A percentile compares a stretch with the other conserved stretches of the same genome.
phyloP scores from a whole-genome alignment of 2,888 invertebrate genomes.

The Bellardia pandia region DNA sequence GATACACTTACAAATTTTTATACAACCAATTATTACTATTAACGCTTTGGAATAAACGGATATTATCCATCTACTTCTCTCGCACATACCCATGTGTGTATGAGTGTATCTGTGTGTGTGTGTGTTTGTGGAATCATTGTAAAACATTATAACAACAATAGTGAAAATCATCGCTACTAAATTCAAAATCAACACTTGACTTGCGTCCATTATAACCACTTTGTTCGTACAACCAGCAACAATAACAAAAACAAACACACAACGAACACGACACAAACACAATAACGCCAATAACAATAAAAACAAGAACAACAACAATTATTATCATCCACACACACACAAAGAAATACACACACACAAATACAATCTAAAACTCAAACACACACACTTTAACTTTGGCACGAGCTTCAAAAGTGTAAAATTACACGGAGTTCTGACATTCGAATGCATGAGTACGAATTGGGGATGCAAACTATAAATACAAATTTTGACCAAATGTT shows the following conservation, averaged over 20 bases:
- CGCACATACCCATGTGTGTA: background rate
- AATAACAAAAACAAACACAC: slow-evolving; percentile 17
- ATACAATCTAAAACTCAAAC: background rate
- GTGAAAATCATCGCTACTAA: slow-evolving; percentile 69
- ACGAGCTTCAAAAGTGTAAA: slow-evolving; percentile 5
- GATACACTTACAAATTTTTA: slow-evolving; percentile 11
- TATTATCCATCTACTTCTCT: slow-evolving; percentile 9
- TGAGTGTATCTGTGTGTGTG: background rate
- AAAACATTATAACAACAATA: slow-evolving; percentile 58
- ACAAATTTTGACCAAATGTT: background rate
- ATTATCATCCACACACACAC: background rate
- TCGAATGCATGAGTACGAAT: background rate
- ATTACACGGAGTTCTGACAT: background rate
- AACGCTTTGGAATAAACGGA: slow-evolving; percentile 40
- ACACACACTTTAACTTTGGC: slow-evolving; percentile 18
- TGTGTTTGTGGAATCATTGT: slow-evolving; percentile 31
- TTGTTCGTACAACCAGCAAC: slow-evolving; percentile 43
- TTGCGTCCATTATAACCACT: slow-evolving; percentile 66
- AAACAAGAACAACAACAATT: slow-evolving; percentile 18
- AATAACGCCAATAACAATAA: slow-evolving; percentile 5
- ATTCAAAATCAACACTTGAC: slow-evolving; percentile 75
- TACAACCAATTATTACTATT: slow-evolving; percentile 42
- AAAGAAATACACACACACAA: background rate
- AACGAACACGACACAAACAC: slow-evolving; percentile 31
- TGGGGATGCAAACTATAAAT: background rate